These are phyloP conservation scores for Rhynchonycteris naso DNA, from an alignment of 2,797 vertebrate species.

Conservation along the genomic window DNA sequence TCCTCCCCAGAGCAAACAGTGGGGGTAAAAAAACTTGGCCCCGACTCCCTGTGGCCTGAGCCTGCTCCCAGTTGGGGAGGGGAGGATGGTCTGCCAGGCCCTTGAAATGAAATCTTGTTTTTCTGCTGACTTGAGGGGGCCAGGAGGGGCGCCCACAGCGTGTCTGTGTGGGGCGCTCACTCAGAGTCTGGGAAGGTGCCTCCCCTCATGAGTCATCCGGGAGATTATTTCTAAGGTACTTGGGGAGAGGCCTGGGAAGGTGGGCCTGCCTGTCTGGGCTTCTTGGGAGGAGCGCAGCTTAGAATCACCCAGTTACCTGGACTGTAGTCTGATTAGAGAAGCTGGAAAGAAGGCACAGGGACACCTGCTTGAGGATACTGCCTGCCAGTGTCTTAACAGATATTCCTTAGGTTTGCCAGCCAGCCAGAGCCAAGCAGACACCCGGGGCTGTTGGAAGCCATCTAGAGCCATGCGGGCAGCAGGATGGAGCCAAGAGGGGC, in stretches of 20 bases:
- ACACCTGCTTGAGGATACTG: neutral
- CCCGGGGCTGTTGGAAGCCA: neutral
- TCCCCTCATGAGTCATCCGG: neutral
- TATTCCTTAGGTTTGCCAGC: neutral
- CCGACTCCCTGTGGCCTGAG: slow-evolving; percentile 8
- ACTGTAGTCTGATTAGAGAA: neutral
- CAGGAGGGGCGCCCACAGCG: neutral
- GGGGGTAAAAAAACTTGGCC: slow-evolving; percentile 3
- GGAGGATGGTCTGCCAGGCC: neutral
- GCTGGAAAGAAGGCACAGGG: neutral
- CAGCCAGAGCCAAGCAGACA: neutral
- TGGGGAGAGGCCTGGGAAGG: neutral
- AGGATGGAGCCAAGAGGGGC: neutral
- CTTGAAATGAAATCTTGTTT: neutral
- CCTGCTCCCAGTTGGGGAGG: neutral
- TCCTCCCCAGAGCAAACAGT: slow-evolving; percentile 13
- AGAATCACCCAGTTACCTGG: neutral
- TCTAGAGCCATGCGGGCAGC: fast-evolving
- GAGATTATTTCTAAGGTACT: neutral
- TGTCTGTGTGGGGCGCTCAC: neutral
- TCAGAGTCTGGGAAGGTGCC: slow-evolving; percentile 17
- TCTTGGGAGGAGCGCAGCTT: neutral
- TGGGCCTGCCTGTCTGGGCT: neutral
- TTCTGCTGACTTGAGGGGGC: neutral
- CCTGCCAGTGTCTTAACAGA: neutral